Evolutionary conservation across 1,140 invertebrate genomes (phyloP), one percentile per base, ranked within the genome.

Genomic region (Drosophila ambigua): DNA sequence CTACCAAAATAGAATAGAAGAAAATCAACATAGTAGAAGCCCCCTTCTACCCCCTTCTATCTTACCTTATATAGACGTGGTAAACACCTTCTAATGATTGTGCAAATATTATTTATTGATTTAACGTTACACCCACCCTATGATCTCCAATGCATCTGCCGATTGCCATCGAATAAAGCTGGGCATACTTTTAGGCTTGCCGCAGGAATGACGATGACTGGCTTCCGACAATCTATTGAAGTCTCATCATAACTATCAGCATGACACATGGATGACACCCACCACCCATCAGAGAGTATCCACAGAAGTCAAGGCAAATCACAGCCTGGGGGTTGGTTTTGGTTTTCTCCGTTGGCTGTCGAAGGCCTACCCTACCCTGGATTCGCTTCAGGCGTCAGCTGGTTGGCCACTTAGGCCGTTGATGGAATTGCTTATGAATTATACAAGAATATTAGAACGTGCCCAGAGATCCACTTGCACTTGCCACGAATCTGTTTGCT

Each of bases 351-450:
- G 11, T 50, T 39, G 51, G n/a, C 35, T 72, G 46, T 45, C 54
- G 66, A 68, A 55, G 50, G 41, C 24, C 28, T 28, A 20, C 48
- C 54, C 45, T 65, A 16, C 20, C 3, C 23, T 24, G 23, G 65
- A 69, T 77, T 77, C 69, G 64, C 44, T 76, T 23, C 35, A 39
- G 81, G 85, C 90, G 90, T 76, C 90, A 91, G 90, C 89, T 91
- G 78, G 78, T 73, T 87, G 82, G 85, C 90, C 90, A 91, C 90
- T 91, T 91, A 91, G 90, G 83, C 83, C 80, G 74, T 78, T 91
- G 85, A 91, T 91, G 80, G 90, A 91, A 91, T 91, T 88, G 79
- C 90, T 91, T 91, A 91, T 91, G 90, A 91, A 91, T 91, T 91
- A 91, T 90, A 90, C 84, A 90, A 90, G 89, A 82, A 90, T 88